Base-by-base conservation (phyloP, 2,797 vertebrate species). In the Zonotrichia albicollis region DNA sequence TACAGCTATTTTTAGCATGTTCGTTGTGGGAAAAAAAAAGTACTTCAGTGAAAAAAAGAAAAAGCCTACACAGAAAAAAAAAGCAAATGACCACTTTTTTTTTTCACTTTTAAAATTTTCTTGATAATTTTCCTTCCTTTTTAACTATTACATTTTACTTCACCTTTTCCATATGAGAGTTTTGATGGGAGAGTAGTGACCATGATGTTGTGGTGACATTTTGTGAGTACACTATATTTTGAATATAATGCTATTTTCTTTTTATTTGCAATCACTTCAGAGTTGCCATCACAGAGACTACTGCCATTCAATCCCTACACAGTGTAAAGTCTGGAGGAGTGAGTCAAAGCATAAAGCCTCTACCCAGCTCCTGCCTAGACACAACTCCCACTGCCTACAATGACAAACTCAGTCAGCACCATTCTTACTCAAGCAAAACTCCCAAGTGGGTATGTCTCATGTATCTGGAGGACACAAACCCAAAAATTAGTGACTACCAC, bases 361-460 rank as follows among this genome's bases (percentile, higher is more conserved):
- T 71, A 48, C 83, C 78, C 76, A 26, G 51, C 51, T 94, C 57
- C 54, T 83, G 87, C 89, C 45, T 80, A 84, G 79, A 82, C 67
- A 84, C 61, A 94, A 87, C 87, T 96, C 94, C 94, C 93, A 81
- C 93, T 84, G 64, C 68, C 53, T 87, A 51, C 48, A 30, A 32
- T 82, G 93, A 87, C 64, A 84, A 92, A 88, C 53, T 73, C 66
- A 53, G 62, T 43, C 88, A 80, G 75, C 91, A 71, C 17, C 26
- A 79, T 88, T 96, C 68, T 96, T 95, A 94, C 90, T 95, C 88
- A 92, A 48, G 79, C 53, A 94, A 95, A 96, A 96, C 60, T 84
- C 91, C 94, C 22, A 0, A 64, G 48, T 45, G 30, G 29, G 26
- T 22, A 23, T 10, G 21, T 66, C 66, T 88, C 58, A 8, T 29